Evolutionary conservation across 2,113 vertebrate species (phyloP), one percentile per base, ranked within the genome.

Genomic region (Numenius arquata): DNA sequence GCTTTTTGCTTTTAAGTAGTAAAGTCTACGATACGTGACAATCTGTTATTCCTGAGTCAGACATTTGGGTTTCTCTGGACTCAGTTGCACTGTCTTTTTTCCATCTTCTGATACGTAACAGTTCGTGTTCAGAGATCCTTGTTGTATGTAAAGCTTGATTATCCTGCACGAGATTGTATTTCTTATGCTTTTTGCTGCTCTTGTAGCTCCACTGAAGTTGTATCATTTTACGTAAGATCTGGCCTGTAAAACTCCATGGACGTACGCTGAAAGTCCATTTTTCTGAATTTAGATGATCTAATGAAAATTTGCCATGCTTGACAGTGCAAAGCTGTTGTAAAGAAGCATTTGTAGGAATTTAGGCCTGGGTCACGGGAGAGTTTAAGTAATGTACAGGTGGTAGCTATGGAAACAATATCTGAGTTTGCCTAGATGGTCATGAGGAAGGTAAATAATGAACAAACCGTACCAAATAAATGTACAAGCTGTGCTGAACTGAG

Each of bases 391-490:
- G 53, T 93, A 76, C 22, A 82, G 80, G 62, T 67, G 84, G 77
- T 92, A 95, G 53, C 89, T 82, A 92, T 94, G 77, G 95, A 95
- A 93, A 96, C 86, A 62, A 36, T 93, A 95, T 91, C 73, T 18
- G 47, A 92, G 12, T 91, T 90, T 87, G 32, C 73, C 79, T 95
- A 66, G 56, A 73, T 93, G 90, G 65, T 68, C 68, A 71, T 56
- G 38, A 94, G 47, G 68, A 95, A 90, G 3, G 2, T 91, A 95
- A 96, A 90, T 85, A 85, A 80, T 29, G 68, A 96, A 63, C 83
- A 86, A 90, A 92, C 5, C 0, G 0, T 80, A 86, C 50, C 9
- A 86, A 96, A 86, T 92, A 93, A 91, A 81, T 77, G 88, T 95
- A 80, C 65, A 81, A 75, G 38, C 52, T 78, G 61, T 89, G 83